Conservation (phyloP, 2,113 vertebrate species). For the Isichthys henryi region DNA sequence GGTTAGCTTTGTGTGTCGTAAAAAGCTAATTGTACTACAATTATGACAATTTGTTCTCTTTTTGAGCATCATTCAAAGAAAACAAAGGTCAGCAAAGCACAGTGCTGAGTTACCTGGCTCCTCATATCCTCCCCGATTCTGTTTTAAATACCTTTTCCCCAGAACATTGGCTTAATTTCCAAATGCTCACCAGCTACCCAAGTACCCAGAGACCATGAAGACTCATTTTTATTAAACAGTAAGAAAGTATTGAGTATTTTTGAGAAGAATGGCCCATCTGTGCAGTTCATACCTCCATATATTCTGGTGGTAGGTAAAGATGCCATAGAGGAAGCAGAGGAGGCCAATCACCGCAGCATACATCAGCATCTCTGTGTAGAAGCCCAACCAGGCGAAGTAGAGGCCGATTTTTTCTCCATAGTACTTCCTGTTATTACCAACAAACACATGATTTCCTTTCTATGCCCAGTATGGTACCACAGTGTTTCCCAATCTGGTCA, state of each 20-base stretch:
- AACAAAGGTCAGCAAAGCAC: background rate
- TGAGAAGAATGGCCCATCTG: background rate
- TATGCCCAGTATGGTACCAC: background rate
- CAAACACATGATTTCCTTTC: background rate
- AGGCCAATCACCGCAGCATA: constrained; percentile 83
- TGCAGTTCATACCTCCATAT: constrained; percentile 68
- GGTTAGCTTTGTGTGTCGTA: background rate
- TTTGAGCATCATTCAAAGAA: background rate
- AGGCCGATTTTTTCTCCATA: constrained; percentile 96
- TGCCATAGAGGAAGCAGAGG: constrained; percentile 85
- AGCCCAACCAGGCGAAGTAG: constrained; percentile 97
- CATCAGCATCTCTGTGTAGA: constrained; percentile 95
- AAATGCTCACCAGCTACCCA: background rate
- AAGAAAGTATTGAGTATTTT: background rate
- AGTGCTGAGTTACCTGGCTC: background rate
- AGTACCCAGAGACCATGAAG: background rate
- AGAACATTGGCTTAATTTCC: background rate
- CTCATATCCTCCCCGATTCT: background rate
- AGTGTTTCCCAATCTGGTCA: background rate
- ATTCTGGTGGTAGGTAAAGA: constrained; percentile 76
- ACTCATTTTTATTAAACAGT: background rate
- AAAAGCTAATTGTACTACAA: background rate
- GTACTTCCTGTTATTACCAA: constrained; percentile 70
- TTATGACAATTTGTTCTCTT: background rate
- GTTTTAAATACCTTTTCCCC: background rate